Base-by-base conservation (phyloP, 2,888 invertebrate species). In the Agrotis puta region DNA sequence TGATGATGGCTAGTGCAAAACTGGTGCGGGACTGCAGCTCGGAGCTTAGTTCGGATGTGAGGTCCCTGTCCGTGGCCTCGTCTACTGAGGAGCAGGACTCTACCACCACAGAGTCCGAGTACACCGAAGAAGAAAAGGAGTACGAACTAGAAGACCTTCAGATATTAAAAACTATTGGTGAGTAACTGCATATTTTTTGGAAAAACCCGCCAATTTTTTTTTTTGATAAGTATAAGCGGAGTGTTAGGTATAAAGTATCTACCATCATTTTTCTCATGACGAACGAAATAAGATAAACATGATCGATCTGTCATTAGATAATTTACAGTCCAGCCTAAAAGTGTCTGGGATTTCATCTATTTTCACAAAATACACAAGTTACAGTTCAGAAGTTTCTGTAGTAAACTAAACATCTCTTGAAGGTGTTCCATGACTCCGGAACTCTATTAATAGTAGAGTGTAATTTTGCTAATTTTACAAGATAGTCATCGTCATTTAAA, bases 161-260 rank as follows among this genome's bases (percentile, higher is more conserved):
- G 92, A 98, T 98, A 87, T 97, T 98, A 85, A 98, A 98, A 96
- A 98, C 98, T 74, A 98, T 98, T 78, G 98, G 98, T 98, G 91
- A 98, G 98, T 96, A 18, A 43, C 39, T 24, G 20, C 6, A 11
- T 39, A 22, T 2, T 54, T 45, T 53, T 51, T 27, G 5, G 2
- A 43, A 50, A 24, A 61, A 39, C 20, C 13, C 18, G 14, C 27
- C 18, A 59, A 33, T 53, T 20, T 53, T 58, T 45, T 57, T 47
- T 18, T 11, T n/a, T n/a, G 39, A 39, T 39, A 39, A 16, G 20
- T 4, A 39, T 61, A 27, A 43, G 16, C 22, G 18, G 48, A 20
- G 7, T 18, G 47, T 39, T 39, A 2, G 39, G 7, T 33, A 7
- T 33, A 6, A 1, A 33, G 6, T 33, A 54, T 3, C 24, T 61